Conservation (phyloP, 2,797 vertebrate species). For the Eulemur coronatus region DNA sequence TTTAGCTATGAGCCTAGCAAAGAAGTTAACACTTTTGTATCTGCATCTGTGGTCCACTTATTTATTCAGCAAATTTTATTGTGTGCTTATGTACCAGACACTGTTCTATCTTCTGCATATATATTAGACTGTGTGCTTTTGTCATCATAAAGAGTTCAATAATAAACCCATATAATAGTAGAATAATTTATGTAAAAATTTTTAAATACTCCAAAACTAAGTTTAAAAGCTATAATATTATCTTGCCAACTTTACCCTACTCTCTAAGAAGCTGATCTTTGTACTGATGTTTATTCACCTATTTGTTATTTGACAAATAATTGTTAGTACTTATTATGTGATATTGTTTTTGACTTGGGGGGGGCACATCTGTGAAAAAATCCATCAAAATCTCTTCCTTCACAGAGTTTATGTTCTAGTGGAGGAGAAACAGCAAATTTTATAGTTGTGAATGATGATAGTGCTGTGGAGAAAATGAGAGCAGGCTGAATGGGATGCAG, state of each 20-base stretch:
- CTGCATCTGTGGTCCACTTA: background rate
- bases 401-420: background rate
- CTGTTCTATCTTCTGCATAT: background rate
- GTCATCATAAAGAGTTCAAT: background rate
- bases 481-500: background rate
- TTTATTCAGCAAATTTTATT: background rate
- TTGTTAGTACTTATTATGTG: background rate
- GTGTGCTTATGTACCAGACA: background rate
- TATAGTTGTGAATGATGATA: background rate
- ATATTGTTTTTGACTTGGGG: background rate
- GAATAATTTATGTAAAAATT: background rate
- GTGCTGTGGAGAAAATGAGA: background rate
- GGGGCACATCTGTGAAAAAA: background rate
- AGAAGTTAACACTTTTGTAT: background rate
- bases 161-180: background rate
- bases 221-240: background rate
- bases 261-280: background rate
- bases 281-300: background rate
- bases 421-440: background rate
- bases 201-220: background rate
- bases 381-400: background rate
- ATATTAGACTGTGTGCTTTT: background rate
- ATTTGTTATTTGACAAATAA: background rate
- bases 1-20: background rate
- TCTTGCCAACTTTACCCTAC: background rate